A percentile compares a stretch with the other conserved stretches of the same genome.
phyloP scores from a whole-genome alignment of 30 jellyfish, hydroid and myxozoan species.

The Hydractinia echinata region DNA sequence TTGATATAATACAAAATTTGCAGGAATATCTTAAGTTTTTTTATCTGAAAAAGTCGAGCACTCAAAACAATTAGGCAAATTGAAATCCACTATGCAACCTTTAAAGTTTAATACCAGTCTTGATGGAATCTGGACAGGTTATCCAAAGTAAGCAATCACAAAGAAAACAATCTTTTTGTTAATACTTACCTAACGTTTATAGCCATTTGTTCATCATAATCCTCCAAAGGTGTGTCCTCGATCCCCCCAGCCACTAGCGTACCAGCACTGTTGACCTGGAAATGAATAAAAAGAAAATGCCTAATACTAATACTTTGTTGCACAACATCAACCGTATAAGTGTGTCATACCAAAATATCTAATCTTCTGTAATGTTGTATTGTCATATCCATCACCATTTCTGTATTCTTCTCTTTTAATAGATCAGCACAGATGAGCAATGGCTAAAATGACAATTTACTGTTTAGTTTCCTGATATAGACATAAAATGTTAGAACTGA shows the following conservation, averaged over 20 bases:
- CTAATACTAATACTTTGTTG: neutral
- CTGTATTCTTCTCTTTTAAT: constrained; percentile 66
- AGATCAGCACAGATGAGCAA: constrained; percentile 57
- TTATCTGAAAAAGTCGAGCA: too few relatives aligned
- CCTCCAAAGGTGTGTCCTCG: constrained; percentile 57
- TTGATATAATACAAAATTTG: too few relatives aligned
- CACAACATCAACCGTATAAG: neutral
- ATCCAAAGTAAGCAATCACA: too few relatives aligned
- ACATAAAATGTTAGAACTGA: neutral
- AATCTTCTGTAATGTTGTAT: constrained; percentile 50
- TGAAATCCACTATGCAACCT: too few relatives aligned
- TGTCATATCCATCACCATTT: constrained; percentile 43
- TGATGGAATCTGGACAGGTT: too few relatives aligned
- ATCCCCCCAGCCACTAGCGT: constrained; percentile 61
- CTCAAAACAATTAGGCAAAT: too few relatives aligned
- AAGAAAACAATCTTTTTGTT: too few relatives aligned
- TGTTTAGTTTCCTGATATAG: neutral
- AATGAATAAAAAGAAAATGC: neutral
- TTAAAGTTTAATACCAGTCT: too few relatives aligned
- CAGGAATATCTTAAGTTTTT: too few relatives aligned
- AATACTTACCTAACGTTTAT: constrained; percentile 64
- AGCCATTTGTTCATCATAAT: constrained; percentile 67
- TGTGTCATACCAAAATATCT: constrained; percentile 57
- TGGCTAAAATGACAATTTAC: constrained; percentile 38
- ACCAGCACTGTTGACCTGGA: constrained; percentile 92